Conservation (phyloP, 35 echinoderm and acorn worm genomes). For the Apostichopus californicus region DNA sequence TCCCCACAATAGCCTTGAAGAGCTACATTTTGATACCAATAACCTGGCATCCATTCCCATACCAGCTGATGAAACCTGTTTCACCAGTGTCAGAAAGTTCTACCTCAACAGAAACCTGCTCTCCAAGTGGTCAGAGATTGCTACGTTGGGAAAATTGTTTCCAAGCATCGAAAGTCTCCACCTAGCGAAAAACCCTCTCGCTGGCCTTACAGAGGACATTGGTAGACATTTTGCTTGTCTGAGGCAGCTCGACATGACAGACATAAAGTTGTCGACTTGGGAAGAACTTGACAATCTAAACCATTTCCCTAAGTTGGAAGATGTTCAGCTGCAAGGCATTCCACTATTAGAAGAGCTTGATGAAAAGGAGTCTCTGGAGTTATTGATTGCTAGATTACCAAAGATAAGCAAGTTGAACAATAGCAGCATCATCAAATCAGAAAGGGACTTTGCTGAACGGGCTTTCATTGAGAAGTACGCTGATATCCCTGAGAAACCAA, state of each 20-base stretch:
- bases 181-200: neutral
- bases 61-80: neutral
- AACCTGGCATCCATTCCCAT: neutral
- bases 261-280: constrained; percentile 12
- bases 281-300: constrained; percentile 22
- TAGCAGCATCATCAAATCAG: neutral
- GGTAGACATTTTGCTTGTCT: neutral
- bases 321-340: neutral
- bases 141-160: neutral
- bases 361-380: neutral
- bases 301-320: neutral
- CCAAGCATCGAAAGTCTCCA: neutral
- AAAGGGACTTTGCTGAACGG: neutral
- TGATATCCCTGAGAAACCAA: constrained; percentile 13
- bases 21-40: neutral
- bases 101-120: neutral
- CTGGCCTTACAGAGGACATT: neutral
- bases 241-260: neutral
- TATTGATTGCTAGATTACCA: constrained; percentile 17
- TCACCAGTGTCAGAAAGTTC: neutral
- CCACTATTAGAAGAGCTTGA: neutral
- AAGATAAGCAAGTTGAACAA: constrained; percentile 3
- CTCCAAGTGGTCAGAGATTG: constrained; percentile 4
- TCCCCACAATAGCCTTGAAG: neutral
- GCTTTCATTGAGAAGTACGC: neutral